Evolutionary conservation across 2,888 invertebrate genomes (phyloP).

Genomic region (Crocallis elinguaria): DNA sequence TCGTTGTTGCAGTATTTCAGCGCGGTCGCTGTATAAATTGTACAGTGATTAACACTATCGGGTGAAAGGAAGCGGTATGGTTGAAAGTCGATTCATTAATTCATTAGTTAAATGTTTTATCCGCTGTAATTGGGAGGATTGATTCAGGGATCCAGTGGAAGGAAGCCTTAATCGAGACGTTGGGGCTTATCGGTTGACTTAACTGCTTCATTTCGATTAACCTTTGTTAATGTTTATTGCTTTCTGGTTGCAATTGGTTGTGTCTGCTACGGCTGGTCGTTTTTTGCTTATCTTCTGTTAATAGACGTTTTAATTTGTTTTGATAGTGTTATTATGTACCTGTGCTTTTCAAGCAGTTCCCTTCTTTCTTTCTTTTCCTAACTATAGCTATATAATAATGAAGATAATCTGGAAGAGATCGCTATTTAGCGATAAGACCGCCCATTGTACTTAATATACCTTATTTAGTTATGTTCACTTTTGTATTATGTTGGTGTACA

Average conservation of each 20-base stretch:
- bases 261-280: too few relatives aligned
- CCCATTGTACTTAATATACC: too few relatives aligned
- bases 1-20: constrained; percentile 59
- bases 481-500: too few relatives aligned
- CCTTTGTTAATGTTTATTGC: constrained; percentile 8
- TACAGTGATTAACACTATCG: constrained; percentile 74
- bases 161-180: constrained; percentile 26
- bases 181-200: constrained; percentile 26
- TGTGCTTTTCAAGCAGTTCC: too few relatives aligned
- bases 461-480: too few relatives aligned
- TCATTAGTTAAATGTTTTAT: constrained; percentile 69
- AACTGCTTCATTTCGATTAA: constrained; percentile 22
- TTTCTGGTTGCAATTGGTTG: too few relatives aligned
- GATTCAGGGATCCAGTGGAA: constrained; percentile 54
- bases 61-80: constrained; percentile 53
- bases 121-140: constrained; percentile 68
- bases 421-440: too few relatives aligned
- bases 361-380: too few relatives aligned
- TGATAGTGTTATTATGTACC: too few relatives aligned
- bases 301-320: background rate
- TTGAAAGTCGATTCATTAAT: constrained; percentile 74
- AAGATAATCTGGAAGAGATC: too few relatives aligned
- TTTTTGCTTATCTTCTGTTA: background rate
- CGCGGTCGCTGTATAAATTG: constrained; percentile 65
- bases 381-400: too few relatives aligned